These are phyloP conservation scores for Amphimedon queenslandica DNA, from an alignment of 37 sponge, comb jelly and placozoan species.

Conservation along the genomic window DNA sequence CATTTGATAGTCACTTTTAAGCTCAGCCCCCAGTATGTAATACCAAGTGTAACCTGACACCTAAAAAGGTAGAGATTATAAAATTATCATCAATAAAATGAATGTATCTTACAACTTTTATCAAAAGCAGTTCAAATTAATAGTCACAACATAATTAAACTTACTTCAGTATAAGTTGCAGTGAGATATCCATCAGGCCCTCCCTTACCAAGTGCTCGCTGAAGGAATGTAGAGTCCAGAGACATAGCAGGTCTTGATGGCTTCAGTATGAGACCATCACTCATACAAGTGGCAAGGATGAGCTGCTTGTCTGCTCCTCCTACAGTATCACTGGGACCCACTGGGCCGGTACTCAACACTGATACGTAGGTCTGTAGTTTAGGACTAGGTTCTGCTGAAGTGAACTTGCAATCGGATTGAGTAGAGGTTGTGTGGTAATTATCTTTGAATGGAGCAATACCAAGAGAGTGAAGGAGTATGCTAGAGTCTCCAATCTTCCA, in stretches of 20 bases:
- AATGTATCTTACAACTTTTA: too few species aligned
- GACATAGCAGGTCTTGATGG: too few species aligned
- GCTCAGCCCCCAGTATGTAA: not conserved
- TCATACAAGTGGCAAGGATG: not conserved
- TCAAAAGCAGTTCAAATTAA: too few species aligned
- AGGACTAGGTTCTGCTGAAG: not conserved
- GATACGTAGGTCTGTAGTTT: conserved; percentile 7
- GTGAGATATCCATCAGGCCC: too few species aligned
- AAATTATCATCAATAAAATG: too few species aligned
- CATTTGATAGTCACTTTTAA: not conserved
- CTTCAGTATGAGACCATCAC: too few species aligned
- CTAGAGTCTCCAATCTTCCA: too few species aligned
- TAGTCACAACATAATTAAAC: too few species aligned
- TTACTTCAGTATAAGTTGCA: too few species aligned
- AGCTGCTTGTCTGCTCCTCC: not conserved
- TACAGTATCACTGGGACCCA: not conserved
- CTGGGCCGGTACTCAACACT: conserved; percentile 25
- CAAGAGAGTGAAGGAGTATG: conserved; percentile 14
- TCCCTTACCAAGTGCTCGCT: not conserved
- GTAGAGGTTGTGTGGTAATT: conserved; percentile 1
- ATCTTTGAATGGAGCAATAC: conserved; percentile 43
- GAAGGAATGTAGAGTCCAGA: conserved; percentile 26
- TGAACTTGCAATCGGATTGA: not conserved
- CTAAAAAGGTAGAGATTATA: not conserved
- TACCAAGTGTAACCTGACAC: too few species aligned